Evolutionary conservation across 2,888 invertebrate genomes (phyloP).

Genomic region (Liodrosophila aerea): DNA sequence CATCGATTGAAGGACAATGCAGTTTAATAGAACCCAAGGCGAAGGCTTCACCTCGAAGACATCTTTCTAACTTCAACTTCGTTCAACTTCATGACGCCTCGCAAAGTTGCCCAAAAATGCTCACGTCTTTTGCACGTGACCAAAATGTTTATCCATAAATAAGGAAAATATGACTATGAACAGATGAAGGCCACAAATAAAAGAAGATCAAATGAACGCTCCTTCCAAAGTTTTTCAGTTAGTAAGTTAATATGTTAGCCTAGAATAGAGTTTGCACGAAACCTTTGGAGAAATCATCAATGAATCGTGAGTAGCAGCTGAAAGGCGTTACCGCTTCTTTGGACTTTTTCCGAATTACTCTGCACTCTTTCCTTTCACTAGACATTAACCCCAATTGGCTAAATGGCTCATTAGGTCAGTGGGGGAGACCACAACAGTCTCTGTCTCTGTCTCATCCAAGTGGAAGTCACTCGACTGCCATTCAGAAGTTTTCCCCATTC

Average conservation of each 20-base stretch:
- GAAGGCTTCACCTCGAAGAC: not conserved
- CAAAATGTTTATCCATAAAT: constrained; percentile 66
- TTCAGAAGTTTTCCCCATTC: constrained; percentile 55
- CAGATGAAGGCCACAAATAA: constrained; percentile 36
- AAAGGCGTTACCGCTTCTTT: constrained; percentile 22
- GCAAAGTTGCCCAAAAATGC: constrained; percentile 66
- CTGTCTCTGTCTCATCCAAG: constrained; percentile 27
- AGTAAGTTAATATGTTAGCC: constrained; percentile 56
- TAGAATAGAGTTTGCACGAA: constrained; percentile 42
- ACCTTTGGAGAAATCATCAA: constrained; percentile 74
- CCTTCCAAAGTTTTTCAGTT: constrained; percentile 44
- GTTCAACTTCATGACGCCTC: constrained; percentile 27
- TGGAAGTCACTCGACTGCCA: constrained; percentile 42
- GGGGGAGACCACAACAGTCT: constrained; percentile 39
- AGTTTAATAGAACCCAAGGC: constrained; percentile 20
- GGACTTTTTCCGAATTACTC: not conserved
- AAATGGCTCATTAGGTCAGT: constrained; percentile 80
- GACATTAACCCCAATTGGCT: constrained; percentile 77
- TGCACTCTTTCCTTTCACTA: constrained; percentile 19
- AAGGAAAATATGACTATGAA: constrained; percentile 74
- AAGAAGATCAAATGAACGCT: constrained; percentile 10
- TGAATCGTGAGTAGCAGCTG: constrained; percentile 40
- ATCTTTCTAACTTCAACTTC: constrained; percentile 10
- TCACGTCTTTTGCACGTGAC: constrained; percentile 70
- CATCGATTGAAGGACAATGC: constrained; percentile 40